Conservation (phyloP, 2,113 vertebrate genomes). For the Motacilla tschutschensis region DNA sequence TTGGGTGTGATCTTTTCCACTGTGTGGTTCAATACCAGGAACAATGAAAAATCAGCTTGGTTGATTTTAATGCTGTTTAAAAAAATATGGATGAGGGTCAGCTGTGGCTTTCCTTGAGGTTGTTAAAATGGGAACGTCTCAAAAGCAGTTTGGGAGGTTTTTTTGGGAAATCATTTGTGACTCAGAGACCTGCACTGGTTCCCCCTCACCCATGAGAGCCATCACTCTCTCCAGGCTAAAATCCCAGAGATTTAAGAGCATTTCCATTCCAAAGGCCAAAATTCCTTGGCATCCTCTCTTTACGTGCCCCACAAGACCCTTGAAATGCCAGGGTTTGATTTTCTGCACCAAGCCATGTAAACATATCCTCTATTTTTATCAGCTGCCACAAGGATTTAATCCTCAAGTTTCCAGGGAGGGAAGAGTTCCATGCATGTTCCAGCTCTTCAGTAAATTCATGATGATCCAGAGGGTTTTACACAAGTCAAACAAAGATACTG, state of each 20-base stretch:
- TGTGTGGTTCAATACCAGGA: background rate
- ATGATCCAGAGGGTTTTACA: background rate
- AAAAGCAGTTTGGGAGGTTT: background rate
- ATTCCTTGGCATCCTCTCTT: constrained; percentile 32
- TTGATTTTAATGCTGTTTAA: background rate
- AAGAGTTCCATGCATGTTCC: background rate
- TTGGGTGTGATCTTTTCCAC: background rate
- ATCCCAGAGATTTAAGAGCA: constrained; percentile 9
- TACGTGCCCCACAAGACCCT: background rate
- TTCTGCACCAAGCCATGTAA: background rate
- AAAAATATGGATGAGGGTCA: background rate
- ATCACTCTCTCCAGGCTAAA: background rate
- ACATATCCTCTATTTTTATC: background rate
- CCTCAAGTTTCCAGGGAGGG: background rate
- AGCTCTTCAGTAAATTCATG: background rate
- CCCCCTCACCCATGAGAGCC: background rate
- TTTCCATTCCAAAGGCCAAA: constrained; percentile 34
- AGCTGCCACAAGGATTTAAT: background rate
- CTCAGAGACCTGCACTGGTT: background rate
- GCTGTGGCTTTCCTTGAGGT: background rate
- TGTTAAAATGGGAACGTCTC: background rate
- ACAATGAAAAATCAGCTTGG: background rate
- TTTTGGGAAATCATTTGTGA: background rate
- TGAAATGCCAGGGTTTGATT: background rate
- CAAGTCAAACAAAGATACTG: background rate